Evolutionary conservation across 2,888 invertebrate genomes (phyloP).

Genomic region (Andrena flavipes): DNA sequence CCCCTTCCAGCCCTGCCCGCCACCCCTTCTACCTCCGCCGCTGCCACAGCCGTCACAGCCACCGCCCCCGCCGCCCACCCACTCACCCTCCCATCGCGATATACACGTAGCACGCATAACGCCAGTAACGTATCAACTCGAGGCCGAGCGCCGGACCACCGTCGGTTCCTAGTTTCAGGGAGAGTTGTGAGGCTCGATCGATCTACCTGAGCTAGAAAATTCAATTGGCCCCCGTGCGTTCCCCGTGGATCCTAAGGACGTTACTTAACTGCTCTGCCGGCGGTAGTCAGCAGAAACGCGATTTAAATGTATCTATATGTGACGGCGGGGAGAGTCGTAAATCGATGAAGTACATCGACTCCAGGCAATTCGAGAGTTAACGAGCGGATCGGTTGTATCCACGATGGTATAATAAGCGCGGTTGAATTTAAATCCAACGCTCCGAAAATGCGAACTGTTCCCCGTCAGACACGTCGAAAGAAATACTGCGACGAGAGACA

Average conservation of each 20-base stretch:
- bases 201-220: conserved; percentile 65
- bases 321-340: background rate
- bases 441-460: background rate
- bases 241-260: background rate
- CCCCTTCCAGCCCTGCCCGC: conserved; percentile 25
- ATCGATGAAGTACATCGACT: conserved; percentile 9
- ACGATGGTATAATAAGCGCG: conserved; percentile 44
- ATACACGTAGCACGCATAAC: conserved; percentile 62
- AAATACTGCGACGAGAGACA: background rate
- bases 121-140: conserved; percentile 66
- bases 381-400: conserved; percentile 60
- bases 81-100: conserved; percentile 49
- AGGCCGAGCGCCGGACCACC: conserved; percentile 10
- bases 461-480: background rate
- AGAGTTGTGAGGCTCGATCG: conserved; percentile 65
- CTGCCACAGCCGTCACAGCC: conserved; percentile 5
- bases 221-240: conserved; percentile 33
- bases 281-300: background rate
- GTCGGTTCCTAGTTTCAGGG: conserved; percentile 29
- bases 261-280: background rate
- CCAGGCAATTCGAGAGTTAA: conserved; percentile 60
- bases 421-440: conserved; percentile 1
- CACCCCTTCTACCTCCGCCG: conserved; percentile 27
- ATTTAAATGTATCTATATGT: background rate
- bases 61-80: conserved; percentile 49